Base-by-base conservation (phyloP, 2,113 vertebrate genomes). In the Xyliphius kryptos region DNA sequence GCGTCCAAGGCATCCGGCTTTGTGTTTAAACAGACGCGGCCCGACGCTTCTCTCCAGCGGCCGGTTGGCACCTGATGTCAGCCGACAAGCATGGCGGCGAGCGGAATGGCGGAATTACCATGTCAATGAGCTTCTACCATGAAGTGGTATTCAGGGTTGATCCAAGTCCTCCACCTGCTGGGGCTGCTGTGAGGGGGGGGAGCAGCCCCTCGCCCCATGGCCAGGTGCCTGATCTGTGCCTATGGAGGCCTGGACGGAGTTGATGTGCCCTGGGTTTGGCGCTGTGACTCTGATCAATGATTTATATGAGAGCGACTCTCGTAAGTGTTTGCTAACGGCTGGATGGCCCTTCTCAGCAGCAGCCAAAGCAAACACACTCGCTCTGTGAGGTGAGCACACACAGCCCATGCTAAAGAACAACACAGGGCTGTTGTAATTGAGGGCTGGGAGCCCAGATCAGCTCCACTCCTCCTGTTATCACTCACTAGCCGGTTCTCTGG, bases 261-360 rank as follows among this genome's bases (percentile, higher is more conserved):
- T 14, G 67, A 36, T 61, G 43, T 51, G 49, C 37, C 48, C 20
- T 19, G 38, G n/a, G 46, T 32, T 47, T 56, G 63, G 61, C 50
- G 54, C 20, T 16, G 50, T 21, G 63, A 67, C 47, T 60, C 55
- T 69, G 72, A 78, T 77, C 69, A 72, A 72, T 78, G 67, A 78
- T 74, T 75, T 74, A 79, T 69, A 73, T 56, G 52, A 56, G 44
- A 51, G 69, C 26, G 68, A 56, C 66, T 75, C 59, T 53, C 68
- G 70, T 66, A 84, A 74, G 74, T 78, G 67, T 79, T 85, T 81
- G 79, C 76, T 80, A 80, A 78, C 72, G 76, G 71, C 73, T 72
- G 77, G 76, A 75, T 71, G 73, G 71, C 77, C 70, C 69, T 68
- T 63, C 71, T 62, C 66, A 64, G 15, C 13, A 13, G 6, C 43